Base-by-base conservation (phyloP, 23 tunicate genomes). In the Halocynthia roretzi region DNA sequence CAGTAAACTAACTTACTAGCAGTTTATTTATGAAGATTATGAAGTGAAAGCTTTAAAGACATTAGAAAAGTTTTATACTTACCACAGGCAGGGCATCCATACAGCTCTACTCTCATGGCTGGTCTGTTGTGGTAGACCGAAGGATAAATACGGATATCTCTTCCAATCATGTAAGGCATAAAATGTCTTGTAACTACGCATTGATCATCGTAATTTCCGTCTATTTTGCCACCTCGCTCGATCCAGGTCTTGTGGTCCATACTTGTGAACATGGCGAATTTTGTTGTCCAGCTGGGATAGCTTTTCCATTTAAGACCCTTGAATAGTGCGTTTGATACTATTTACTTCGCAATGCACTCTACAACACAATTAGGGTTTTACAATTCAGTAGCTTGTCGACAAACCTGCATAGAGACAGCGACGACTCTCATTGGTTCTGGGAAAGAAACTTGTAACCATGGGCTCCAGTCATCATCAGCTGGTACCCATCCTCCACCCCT, bases 51-150 rank as follows among this genome's bases (percentile, higher is more conserved):
- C 44, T 31, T 31, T 31, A 0, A 4, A 31, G 44, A 31, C 2
- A 31, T 31, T 31, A 31, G 44, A 31, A 8, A 31, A 31, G 44
- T 31, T 31, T 31, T 22, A 62, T 15, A 64, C 75, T 80, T 67
- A 80, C 83, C 83, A 67, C 83, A 80, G 23, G 83, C 62, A 52
- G 75, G 50, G 64, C 83, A 80, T 8, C 83, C 83, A 17, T 67
- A 80, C 9, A 80, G 75, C 54, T 80, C 83, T 12, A 80, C 20
- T 68, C 83, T 68, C 50, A 80, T 15, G 12, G 83, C 83, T n/a
- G 72, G 83, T 2, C 68, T 67, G 9, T 51, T 70, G 71, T 80
- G 83, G 8, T 70, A 70, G 51, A 53, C 72, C 23, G 54, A 23
- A 15, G 83, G 83, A 53, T 80, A 53, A 50, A 80, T 54, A 18